Evolutionary conservation across 2,888 invertebrate species (phyloP).

Genomic region (Timema cristinae): DNA sequence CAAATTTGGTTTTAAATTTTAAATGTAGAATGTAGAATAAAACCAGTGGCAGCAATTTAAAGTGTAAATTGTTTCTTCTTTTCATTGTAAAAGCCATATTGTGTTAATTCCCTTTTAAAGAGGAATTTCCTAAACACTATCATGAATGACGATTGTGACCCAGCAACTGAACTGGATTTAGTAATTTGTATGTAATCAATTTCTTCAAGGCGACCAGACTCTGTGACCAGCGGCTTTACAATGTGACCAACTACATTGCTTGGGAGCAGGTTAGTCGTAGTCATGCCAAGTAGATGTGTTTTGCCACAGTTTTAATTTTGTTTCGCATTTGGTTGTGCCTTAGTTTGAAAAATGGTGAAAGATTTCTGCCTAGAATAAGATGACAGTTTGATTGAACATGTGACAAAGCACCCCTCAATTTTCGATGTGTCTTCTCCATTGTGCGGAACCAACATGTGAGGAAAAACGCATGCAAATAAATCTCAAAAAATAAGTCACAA

Average conservation of each 20-base stretch:
- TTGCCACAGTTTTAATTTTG: neutral
- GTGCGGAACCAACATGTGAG: neutral
- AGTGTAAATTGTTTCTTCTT: too few species aligned
- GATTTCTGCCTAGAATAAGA: neutral
- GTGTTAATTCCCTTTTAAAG: too few species aligned
- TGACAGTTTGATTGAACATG: neutral
- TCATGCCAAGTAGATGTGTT: neutral
- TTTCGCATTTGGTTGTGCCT: neutral
- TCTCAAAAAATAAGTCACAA: neutral
- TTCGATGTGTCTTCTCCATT: neutral
- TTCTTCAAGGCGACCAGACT: neutral
- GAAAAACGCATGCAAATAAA: conserved; percentile 1
- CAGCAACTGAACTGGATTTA: neutral
- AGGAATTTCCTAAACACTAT: neutral
- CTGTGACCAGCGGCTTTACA: neutral
- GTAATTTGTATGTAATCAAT: neutral
- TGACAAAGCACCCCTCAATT: neutral
- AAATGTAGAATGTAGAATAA: too few species aligned
- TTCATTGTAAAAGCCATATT: too few species aligned
- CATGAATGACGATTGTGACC: neutral
- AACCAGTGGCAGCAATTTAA: too few species aligned
- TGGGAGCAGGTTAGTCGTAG: neutral
- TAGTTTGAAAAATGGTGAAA: neutral
- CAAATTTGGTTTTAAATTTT: too few species aligned
- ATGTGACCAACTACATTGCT: conserved; percentile 4